Base-by-base conservation (phyloP, 2,797 vertebrate species). In the Cyprinodon diabolis region DNA sequence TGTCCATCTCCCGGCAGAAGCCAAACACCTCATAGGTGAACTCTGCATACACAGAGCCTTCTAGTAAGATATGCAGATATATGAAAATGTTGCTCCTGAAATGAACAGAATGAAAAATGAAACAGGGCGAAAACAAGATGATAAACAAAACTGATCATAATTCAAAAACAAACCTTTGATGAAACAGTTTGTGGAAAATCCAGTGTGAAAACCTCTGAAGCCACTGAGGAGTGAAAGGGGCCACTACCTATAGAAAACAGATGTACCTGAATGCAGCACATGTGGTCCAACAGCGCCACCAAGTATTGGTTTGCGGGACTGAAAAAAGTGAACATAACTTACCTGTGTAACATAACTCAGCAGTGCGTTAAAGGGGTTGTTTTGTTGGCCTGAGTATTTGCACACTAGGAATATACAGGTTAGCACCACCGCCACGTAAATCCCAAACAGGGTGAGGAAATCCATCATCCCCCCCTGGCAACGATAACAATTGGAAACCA, bases 1-100 rank as follows among this genome's bases (percentile, higher is more conserved):
- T 95, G 66, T 95, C 96, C 95, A 99, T 95, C 80, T 98, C 96
- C 76, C 85, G 92, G 89, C 97, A 97, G 91, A 95, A 97, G 72
- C 90, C 94, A 56, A 97, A 93, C 76, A 99, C 93, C 72, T 99
- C 98, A 77, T 94, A 97, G 17, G 95, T 95, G 84, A 97, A 99
- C 54, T 99, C 98, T 13, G 89, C 91, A 47, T 95, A 98, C 63
- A 98, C 96, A 0, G 91, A 88, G 0, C 70, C 94, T 86, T 99
- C 96, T 83, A 99, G 82, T 74, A 95, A 68, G 57, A 97, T 0
- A 25, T 99, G 97, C 77, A 99, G 78, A 49, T 88, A 89, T 76
- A 98, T 83, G 86, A 99, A 99, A 78, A 92, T 35, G 47, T 86
- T 80, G 94, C 91, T 98, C 82, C 97, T 99, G 92, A 6, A 90